Evolutionary conservation across 1,140 invertebrate genomes (phyloP).

Genomic region (Linepithema humile): DNA sequence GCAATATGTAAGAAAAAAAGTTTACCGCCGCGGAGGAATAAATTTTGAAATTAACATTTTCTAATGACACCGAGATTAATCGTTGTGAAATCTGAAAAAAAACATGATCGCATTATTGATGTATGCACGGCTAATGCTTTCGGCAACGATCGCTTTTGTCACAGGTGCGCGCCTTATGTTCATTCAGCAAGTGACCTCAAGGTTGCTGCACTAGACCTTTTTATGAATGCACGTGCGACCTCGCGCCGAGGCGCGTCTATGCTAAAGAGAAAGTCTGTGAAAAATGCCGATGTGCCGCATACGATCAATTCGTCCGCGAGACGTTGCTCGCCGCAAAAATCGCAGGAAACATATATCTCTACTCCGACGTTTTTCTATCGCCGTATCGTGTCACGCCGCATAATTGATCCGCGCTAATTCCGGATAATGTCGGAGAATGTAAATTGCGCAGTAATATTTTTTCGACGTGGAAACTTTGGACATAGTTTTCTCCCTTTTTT

Average conservation of each 20-base stretch:
- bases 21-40: background rate
- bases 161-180: constrained; percentile 35
- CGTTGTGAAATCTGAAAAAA: background rate
- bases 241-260: constrained; percentile 13
- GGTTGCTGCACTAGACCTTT: constrained; percentile 54
- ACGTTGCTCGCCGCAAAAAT: background rate
- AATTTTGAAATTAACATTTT: background rate
- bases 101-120: background rate
- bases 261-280: constrained; percentile 44
- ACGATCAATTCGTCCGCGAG: constrained; percentile 40
- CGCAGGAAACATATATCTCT: background rate
- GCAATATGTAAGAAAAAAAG: background rate
- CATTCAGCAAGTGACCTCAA: constrained; percentile 67
- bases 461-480: too few relatives aligned
- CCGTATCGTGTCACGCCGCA: background rate
- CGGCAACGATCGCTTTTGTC: background rate
- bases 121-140: background rate
- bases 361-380: constrained; percentile 7
- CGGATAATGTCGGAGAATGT: too few relatives aligned
- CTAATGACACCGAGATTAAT: too few relatives aligned
- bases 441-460: too few relatives aligned
- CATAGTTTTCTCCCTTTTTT: too few relatives aligned
- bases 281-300: constrained; percentile 30
- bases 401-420: constrained; percentile 28
- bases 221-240: constrained; percentile 50